Conservation (phyloP, 2,888 invertebrate species). For the Tipula unca region DNA sequence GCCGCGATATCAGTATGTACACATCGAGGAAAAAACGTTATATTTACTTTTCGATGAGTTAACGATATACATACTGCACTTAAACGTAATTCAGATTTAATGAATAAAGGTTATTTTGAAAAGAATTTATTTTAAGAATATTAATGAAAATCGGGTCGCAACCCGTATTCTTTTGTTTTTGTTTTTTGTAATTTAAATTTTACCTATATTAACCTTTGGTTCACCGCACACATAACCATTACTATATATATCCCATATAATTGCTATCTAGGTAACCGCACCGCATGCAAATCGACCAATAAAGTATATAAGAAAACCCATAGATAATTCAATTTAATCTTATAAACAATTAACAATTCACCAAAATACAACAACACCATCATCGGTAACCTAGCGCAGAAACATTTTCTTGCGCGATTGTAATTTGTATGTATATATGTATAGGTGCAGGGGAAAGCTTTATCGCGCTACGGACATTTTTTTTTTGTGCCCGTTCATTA, state of each 20-base stretch:
- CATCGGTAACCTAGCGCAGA: background rate
- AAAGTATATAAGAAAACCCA: background rate
- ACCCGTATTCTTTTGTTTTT: background rate
- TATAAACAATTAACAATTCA: background rate
- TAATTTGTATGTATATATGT: background rate
- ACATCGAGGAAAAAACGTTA: background rate
- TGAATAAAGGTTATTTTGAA: background rate
- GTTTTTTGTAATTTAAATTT: background rate
- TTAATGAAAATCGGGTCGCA: background rate
- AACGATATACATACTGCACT: background rate
- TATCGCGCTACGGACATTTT: background rate
- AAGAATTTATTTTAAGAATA: background rate
- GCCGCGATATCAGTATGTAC: background rate
- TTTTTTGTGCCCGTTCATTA: background rate
- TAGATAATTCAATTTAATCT: background rate
- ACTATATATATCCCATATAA: background rate
- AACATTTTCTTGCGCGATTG: background rate
- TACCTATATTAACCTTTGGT: background rate
- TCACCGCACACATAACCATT: background rate
- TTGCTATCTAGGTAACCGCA: background rate
- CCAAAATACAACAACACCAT: background rate
- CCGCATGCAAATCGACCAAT: background rate
- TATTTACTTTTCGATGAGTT: background rate
- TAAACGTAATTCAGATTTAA: background rate
- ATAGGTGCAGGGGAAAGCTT: background rate